A percentile compares a stretch with the other conserved stretches of the same genome.
These are phyloP conservation scores for Parapristionchus giblindavisi DNA, from an alignment of 2,888 invertebrate genomes.

Conservation along the genomic window DNA sequence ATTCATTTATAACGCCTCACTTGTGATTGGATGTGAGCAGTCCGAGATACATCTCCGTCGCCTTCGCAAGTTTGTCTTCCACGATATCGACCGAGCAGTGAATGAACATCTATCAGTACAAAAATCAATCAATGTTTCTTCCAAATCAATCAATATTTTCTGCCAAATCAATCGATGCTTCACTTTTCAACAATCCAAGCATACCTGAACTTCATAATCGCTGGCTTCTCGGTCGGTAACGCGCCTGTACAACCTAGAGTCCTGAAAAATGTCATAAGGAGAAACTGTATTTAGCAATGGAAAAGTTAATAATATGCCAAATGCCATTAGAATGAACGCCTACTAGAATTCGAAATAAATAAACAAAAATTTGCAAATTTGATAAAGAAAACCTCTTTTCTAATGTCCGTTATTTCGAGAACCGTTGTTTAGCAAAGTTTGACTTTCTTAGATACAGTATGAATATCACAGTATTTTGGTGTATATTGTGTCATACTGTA, in stretches of 20 bases:
- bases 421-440: too few species aligned
- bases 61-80: conserved; percentile 58
- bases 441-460: too few species aligned
- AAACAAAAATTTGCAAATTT: too few species aligned
- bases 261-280: conserved; percentile 53
- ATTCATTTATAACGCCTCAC: conserved; percentile 48
- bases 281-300: too few species aligned
- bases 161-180: background rate
- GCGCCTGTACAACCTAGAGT: conserved; percentile 55
- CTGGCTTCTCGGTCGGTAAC: conserved; percentile 46
- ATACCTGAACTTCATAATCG: conserved; percentile 50
- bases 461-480: too few species aligned
- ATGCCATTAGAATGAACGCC: too few species aligned
- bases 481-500: too few species aligned
- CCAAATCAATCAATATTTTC: too few species aligned
- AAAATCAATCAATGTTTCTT: background rate
- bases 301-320: too few species aligned
- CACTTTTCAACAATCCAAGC: background rate
- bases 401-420: too few species aligned
- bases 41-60: conserved; percentile 54
- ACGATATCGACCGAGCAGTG: conserved; percentile 64
- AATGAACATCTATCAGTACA: conserved; percentile 51
- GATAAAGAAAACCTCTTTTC: too few species aligned
- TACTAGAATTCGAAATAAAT: too few species aligned
- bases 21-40: conserved; percentile 56